Base-by-base conservation (phyloP, 2,888 invertebrate species). In the Agriopis aurantiaria region DNA sequence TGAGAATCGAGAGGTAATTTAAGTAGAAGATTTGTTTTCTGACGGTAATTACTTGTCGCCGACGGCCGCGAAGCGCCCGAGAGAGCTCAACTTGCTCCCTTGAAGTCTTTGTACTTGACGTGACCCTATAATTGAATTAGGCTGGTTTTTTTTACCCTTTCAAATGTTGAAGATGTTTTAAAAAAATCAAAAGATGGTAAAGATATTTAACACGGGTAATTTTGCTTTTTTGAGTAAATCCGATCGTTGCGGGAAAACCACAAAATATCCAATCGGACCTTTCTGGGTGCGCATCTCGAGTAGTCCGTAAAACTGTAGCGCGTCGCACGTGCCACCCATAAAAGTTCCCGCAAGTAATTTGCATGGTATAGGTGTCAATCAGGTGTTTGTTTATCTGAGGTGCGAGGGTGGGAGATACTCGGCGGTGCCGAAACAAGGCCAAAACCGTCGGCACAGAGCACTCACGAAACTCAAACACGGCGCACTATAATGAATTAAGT, bases 401-500 rank as follows among this genome's bases (percentile, higher is more conserved):
- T 74, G 77, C 65, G 75, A 76, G 77, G 75, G 71, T 73, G 57
- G 78, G 73, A 43, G 73, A 72, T 67, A 69, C 69, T 73, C 46
- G 71, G 72, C 69, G 77, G 78, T 80, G 79, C 78, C 78, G 77
- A 86, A 85, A 87, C 86, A 85, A 83, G 82, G 81, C 78, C 79
- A 72, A 82, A 82, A 80, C 83, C 80, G 83, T 79, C 82, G 80
- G 80, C 79, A 81, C 78, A 81, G 81, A 82, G 86, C 85, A 83
- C 85, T 88, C 84, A 80, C 81, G 85, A 82, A 92, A 91, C 90
- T 90, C 90, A 91, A 91, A 92, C 91, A 91, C 85, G 87, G 86
- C 84, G 82, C 86, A 85, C 88, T 89, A 88, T 92, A 92, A 92
- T 92, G 91, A 93, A 93, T 92, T 90, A 92, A 93, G 92, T 92